These are phyloP conservation scores for Astatotilapia flaviijosephi DNA, from an alignment of 2,113 vertebrate genomes.

Conservation along the genomic window DNA sequence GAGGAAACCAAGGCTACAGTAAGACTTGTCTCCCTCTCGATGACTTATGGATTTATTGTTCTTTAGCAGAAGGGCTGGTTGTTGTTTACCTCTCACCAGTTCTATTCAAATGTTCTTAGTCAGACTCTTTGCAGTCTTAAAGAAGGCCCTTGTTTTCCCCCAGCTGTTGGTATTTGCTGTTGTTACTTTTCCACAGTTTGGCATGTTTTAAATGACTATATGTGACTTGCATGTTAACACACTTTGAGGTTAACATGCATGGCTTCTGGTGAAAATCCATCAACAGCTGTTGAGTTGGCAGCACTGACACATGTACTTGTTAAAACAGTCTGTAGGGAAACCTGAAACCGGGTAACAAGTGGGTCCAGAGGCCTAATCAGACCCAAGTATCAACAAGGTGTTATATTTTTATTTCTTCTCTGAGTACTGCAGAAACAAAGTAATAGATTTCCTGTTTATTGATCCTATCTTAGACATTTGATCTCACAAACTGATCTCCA, in stretches of 20 bases:
- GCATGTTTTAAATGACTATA: neutral
- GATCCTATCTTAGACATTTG: neutral
- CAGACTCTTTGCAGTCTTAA: neutral
- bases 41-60: neutral
- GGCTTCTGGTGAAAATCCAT: neutral
- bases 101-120: neutral
- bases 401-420: neutral
- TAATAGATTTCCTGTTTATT: neutral
- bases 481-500: neutral
- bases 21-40: neutral
- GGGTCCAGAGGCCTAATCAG: neutral
- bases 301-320: neutral
- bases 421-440: neutral
- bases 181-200: neutral
- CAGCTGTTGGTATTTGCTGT: neutral
- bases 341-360: neutral
- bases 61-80: neutral
- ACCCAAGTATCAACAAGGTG: neutral
- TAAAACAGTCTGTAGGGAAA: neutral
- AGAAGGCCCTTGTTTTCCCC: neutral
- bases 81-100: neutral
- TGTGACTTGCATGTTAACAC: neutral
- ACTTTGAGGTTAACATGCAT: neutral
- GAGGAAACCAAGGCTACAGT: slow-evolving; percentile 64
- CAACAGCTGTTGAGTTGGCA: neutral